Conservation (phyloP, 2,113 vertebrate genomes). For the Misgurnus mizolepis region DNA sequence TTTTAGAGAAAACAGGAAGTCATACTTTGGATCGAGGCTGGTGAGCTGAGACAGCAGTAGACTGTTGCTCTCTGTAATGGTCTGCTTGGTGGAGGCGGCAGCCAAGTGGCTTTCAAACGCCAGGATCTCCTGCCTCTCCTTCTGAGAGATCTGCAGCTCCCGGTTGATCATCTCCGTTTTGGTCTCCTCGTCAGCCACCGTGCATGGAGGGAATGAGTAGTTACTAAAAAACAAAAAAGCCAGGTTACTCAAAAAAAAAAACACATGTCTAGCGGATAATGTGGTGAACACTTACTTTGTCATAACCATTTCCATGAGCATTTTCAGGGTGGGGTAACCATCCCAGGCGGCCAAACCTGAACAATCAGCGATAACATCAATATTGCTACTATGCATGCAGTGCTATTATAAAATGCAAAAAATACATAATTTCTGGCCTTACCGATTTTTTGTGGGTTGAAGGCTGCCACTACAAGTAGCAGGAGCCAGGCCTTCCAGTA, state of each 20-base stretch:
- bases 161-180: conserved; percentile 92
- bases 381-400: background rate
- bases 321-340: conserved; percentile 94
- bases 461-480: conserved; percentile 91
- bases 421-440: conserved; percentile 45
- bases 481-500: conserved; percentile 99
- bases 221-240: conserved; percentile 77
- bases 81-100: conserved; percentile 96
- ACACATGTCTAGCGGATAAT: background rate
- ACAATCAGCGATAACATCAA: background rate
- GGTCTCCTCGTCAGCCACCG: conserved; percentile 91
- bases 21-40: conserved; percentile 94
- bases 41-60: conserved; percentile 94
- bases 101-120: conserved; percentile 97
- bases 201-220: conserved; percentile 93
- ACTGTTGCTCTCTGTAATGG: conserved; percentile 97
- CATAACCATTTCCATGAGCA: conserved; percentile 99
- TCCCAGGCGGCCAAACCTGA: conserved; percentile 95
- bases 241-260: background rate
- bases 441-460: conserved; percentile 98
- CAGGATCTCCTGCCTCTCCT: conserved; percentile 96
- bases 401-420: background rate
- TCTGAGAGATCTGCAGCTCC: conserved; percentile 92
- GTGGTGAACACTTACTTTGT: conserved; percentile 82
- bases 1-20: background rate